These are phyloP conservation scores for Ctenopoma kingsleyae DNA, from an alignment of 2,797 vertebrate species.

Conservation along the genomic window DNA sequence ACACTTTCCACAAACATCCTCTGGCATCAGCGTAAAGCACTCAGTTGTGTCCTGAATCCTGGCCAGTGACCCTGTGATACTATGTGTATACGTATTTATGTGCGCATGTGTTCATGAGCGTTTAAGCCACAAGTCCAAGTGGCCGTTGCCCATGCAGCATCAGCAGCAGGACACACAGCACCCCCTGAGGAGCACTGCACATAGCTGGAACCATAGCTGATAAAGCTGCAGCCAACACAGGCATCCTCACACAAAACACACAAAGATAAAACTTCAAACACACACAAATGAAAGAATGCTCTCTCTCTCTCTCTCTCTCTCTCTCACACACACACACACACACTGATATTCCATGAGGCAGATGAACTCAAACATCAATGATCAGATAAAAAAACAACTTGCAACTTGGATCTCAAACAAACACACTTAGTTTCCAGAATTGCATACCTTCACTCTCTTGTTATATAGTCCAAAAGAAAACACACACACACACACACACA, in stretches of 20 bases:
- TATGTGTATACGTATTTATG: constrained; percentile 10
- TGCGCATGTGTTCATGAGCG: constrained; percentile 26
- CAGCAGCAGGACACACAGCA: constrained; percentile 42
- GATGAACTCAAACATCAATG: constrained; percentile 46
- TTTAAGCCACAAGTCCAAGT: constrained; percentile 50
- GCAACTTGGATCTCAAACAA: constrained; percentile 42
- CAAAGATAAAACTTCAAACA: constrained; percentile 43
- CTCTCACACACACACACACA: constrained; percentile 13
- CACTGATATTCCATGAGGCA: constrained; percentile 19
- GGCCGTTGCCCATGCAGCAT: constrained; percentile 29
- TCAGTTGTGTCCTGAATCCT: constrained; percentile 39
- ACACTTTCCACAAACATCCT: constrained; percentile 41
- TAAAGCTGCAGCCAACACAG: constrained; percentile 71
- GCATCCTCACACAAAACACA: constrained; percentile 37
- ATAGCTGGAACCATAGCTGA: constrained; percentile 69
- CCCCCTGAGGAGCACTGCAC: constrained; percentile 56
- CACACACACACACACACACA: constrained; percentile 32
- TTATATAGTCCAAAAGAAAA: constrained; percentile 16
- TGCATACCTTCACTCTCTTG: constrained; percentile 55
- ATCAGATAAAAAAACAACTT: constrained; percentile 11
- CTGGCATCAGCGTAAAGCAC: constrained; percentile 30
- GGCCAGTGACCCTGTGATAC: constrained; percentile 42
- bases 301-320: neutral
- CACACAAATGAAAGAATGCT: constrained; percentile 13
- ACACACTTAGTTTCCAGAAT: constrained; percentile 46